Evolutionary conservation across 2,888 invertebrate genomes (phyloP).

Genomic region (Aquatica leii): DNA sequence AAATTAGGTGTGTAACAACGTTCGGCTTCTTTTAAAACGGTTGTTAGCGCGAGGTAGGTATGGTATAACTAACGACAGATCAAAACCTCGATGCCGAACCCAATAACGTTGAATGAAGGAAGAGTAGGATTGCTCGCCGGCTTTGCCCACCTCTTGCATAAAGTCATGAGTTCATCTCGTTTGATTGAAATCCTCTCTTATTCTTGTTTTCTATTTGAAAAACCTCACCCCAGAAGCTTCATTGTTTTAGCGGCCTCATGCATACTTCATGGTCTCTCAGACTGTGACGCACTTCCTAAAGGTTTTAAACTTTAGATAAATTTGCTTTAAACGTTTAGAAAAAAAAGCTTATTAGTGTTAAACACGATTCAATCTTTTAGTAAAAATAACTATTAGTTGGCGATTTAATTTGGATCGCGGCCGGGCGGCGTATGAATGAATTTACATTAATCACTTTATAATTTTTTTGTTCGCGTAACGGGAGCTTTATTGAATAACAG

Average conservation of each 20-base stretch:
- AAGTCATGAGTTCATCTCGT: slow-evolving; percentile 64
- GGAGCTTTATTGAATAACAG: too few relatives aligned
- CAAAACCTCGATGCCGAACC: slow-evolving; percentile 36
- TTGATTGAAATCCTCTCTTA: slow-evolving; percentile 64
- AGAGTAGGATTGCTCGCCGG: slow-evolving; percentile 48
- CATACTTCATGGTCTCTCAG: slow-evolving; percentile 58
- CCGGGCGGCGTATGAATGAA: too few relatives aligned
- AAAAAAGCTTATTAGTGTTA: background rate
- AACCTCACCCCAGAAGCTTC: slow-evolving; percentile 59
- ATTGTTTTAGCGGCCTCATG: slow-evolving; percentile 62
- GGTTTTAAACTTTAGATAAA: slow-evolving; percentile 35
- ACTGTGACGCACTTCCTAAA: slow-evolving; percentile 36
- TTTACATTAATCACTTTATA: too few relatives aligned
- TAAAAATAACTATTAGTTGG: too few relatives aligned
- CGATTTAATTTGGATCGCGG: too few relatives aligned
- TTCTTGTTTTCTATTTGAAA: slow-evolving; percentile 60
- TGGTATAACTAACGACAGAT: slow-evolving; percentile 33
- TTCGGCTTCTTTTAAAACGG: slow-evolving; percentile 20
- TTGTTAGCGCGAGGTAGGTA: slow-evolving; percentile 28
- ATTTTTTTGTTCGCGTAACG: too few relatives aligned
- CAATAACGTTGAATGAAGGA: slow-evolving; percentile 45
- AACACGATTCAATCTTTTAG: background rate
- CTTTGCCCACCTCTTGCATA: slow-evolving; percentile 61
- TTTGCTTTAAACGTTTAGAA: slow-evolving; percentile 23
- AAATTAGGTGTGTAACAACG: slow-evolving; percentile 7